Conservation (phyloP, 2,888 invertebrate species). For the Blomia tropicalis region DNA sequence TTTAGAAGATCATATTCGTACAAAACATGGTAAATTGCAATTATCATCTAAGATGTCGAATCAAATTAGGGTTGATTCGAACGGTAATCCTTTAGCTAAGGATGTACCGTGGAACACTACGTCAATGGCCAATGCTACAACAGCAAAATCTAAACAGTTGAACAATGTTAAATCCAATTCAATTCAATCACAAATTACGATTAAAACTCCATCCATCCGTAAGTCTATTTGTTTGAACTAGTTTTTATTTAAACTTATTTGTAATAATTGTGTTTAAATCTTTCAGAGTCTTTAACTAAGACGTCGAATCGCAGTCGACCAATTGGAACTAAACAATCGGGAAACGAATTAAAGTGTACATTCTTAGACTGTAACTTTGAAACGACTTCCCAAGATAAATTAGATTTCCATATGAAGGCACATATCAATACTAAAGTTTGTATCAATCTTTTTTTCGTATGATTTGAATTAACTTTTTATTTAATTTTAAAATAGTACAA, state of each 20-base stretch:
- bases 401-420: slow-evolving; percentile 18
- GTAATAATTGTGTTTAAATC: neutral
- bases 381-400: slow-evolving; percentile 13
- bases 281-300: neutral
- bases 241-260: neutral
- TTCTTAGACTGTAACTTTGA: slow-evolving; percentile 22
- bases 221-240: neutral
- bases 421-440: slow-evolving; percentile 19
- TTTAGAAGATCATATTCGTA: slow-evolving; percentile 6
- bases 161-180: too few relatives aligned
- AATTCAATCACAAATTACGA: too few relatives aligned
- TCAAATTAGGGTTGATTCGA: too few relatives aligned
- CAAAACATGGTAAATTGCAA: slow-evolving; percentile 16
- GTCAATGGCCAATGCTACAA: neutral
- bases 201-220: neutral
- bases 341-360: slow-evolving; percentile 16
- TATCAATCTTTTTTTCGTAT: neutral
- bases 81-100: too few relatives aligned
- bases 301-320: slow-evolving; percentile 1
- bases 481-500: neutral
- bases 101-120: neutral
- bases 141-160: too few relatives aligned
- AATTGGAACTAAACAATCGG: neutral
- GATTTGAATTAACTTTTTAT: neutral
- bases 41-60: too few relatives aligned